Conservation (phyloP, 1,140 invertebrate species). For the Dinoponera quadriceps region DNA sequence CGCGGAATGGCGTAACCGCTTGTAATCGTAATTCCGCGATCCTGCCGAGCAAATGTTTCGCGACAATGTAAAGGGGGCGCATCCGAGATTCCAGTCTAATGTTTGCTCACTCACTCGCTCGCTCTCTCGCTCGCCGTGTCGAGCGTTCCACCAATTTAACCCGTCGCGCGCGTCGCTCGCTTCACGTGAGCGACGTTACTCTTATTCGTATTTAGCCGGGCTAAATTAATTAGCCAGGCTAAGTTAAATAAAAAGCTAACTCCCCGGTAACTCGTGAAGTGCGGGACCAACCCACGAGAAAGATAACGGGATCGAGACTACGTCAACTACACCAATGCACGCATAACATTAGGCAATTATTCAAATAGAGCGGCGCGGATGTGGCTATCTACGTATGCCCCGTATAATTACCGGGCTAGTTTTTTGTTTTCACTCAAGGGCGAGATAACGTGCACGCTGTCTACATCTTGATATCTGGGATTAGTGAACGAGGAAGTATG, state of each 20-base stretch:
- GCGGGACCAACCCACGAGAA: not conserved
- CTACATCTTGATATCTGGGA: slow-evolving; percentile 51
- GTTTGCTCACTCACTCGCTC: too few species aligned
- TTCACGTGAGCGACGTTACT: too few species aligned
- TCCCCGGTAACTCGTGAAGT: too few species aligned
- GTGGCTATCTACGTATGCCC: not conserved
- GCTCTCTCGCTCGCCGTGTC: too few species aligned
- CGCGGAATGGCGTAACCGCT: not conserved
- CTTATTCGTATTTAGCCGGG: too few species aligned
- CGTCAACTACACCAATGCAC: not conserved
- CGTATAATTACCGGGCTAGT: not conserved
- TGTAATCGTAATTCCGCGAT: not conserved
- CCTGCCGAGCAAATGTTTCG: not conserved
- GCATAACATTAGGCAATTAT: not conserved
- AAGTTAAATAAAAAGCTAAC: too few species aligned
- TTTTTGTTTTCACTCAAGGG: slow-evolving; percentile 31
- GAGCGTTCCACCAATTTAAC: too few species aligned
- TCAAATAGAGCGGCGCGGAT: not conserved
- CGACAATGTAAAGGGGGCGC: not conserved
- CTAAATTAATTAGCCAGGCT: too few species aligned
- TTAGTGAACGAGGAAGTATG: slow-evolving; percentile 52
- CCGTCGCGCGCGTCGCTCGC: too few species aligned
- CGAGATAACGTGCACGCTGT: slow-evolving; percentile 15
- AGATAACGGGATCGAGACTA: not conserved
- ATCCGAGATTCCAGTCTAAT: not conserved